These are phyloP conservation scores for Channallabes apus DNA, from an alignment of 2,797 vertebrate genomes.

Conservation along the genomic window DNA sequence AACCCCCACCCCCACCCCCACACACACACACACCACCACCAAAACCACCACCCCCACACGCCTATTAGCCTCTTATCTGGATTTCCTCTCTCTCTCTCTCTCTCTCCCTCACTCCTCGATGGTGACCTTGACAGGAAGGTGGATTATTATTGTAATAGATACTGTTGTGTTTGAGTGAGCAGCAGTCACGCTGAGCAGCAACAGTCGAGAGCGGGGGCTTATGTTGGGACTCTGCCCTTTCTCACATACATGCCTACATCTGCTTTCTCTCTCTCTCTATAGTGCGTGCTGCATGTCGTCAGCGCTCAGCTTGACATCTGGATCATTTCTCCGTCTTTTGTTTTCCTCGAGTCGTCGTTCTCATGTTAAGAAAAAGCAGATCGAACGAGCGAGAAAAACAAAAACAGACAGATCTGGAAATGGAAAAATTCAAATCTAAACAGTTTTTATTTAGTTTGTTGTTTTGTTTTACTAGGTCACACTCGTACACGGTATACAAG, in stretches of 20 bases:
- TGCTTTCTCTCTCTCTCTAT: slow-evolving; percentile 13
- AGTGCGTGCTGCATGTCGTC: slow-evolving; percentile 24
- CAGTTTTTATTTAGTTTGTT: background rate
- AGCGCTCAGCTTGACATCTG: slow-evolving; percentile 46
- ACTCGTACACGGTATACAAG: background rate
- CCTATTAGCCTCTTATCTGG: slow-evolving; percentile 51
- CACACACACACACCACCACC: too few relatives aligned
- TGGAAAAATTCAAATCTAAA: background rate
- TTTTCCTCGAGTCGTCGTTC: slow-evolving; percentile 2
- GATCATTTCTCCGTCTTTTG: slow-evolving; percentile 37
- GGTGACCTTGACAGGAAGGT: slow-evolving; percentile 80
- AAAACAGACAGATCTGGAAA: background rate
- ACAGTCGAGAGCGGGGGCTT: slow-evolving; percentile 45
- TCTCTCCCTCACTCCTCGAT: background rate
- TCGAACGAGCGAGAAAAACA: background rate
- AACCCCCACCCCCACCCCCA: background rate
- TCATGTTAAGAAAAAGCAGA: slow-evolving; percentile 22
- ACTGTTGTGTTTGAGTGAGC: slow-evolving; percentile 72
- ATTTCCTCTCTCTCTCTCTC: slow-evolving; percentile 40
- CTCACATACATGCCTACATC: slow-evolving; percentile 1
- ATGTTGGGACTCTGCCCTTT: slow-evolving; percentile 21
- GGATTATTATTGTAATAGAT: slow-evolving; percentile 78
- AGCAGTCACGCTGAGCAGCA: slow-evolving; percentile 60
- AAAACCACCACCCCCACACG: background rate
- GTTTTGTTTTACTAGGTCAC: too few relatives aligned